These are phyloP conservation scores for Invenusta paracnida DNA, from an alignment of 2,888 invertebrate species.

Conservation along the genomic window DNA sequence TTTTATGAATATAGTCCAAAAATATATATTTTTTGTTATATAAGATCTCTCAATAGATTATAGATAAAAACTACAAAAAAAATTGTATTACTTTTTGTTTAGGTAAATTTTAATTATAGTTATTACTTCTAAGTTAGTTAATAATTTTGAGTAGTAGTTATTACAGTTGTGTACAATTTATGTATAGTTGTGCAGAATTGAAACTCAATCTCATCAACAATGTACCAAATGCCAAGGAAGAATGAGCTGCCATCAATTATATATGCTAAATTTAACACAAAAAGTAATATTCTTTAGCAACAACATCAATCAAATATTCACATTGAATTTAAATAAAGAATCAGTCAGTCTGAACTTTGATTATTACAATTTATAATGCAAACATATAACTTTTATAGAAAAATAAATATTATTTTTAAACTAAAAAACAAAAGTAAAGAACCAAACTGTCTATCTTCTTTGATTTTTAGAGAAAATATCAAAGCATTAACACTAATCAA, in stretches of 20 bases:
- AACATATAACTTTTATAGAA: neutral
- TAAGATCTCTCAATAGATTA: too few relatives aligned
- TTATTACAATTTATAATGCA: too few relatives aligned
- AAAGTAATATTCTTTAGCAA: neutral
- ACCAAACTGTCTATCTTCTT: neutral
- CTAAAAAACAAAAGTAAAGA: neutral
- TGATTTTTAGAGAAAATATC: neutral
- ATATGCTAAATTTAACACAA: neutral
- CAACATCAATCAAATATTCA: neutral
- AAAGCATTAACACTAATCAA: neutral
- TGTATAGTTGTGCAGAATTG: too few relatives aligned
- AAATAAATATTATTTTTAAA: neutral
- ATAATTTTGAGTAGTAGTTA: too few relatives aligned
- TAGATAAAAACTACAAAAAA: too few relatives aligned
- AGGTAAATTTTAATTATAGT: too few relatives aligned
- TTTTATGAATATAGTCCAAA: too few relatives aligned
- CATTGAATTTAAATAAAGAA: neutral
- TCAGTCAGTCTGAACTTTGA: neutral
- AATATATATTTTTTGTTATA: too few relatives aligned
- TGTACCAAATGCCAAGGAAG: neutral
- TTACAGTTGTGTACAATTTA: too few relatives aligned
- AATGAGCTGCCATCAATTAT: neutral
- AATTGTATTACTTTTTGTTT: too few relatives aligned
- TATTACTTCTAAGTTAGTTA: too few relatives aligned
- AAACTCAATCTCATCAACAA: neutral